These are phyloP conservation scores for Engraulis encrasicolus DNA, from an alignment of 2,113 vertebrate species.

Conservation along the genomic window DNA sequence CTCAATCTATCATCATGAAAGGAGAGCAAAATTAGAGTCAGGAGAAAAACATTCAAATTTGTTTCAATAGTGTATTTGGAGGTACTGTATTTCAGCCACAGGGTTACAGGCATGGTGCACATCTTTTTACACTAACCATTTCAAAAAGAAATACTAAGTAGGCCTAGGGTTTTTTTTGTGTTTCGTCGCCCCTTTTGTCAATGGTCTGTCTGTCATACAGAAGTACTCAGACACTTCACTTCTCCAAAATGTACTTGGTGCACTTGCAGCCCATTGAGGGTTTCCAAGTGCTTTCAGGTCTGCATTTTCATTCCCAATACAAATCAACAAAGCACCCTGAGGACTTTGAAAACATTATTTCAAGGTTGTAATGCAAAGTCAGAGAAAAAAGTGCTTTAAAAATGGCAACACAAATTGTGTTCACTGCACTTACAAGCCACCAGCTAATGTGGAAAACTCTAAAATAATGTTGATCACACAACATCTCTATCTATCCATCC, in stretches of 20 bases:
- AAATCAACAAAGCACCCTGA: too few species aligned
- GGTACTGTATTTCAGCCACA: not conserved
- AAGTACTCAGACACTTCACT: too few species aligned
- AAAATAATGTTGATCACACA: not conserved
- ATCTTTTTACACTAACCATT: not conserved
- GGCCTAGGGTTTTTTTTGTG: too few species aligned
- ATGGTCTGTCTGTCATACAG: too few species aligned
- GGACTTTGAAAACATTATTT: too few species aligned
- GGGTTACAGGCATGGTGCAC: not conserved
- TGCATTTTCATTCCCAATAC: too few species aligned
- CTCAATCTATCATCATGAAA: not conserved
- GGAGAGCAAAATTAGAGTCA: not conserved
- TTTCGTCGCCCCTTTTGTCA: too few species aligned
- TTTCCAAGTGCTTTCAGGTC: too few species aligned
- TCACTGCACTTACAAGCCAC: not conserved
- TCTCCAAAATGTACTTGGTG: too few species aligned
- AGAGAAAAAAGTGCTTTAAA: not conserved
- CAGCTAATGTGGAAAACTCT: not conserved
- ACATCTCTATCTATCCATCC: too few species aligned
- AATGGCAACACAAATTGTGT: not conserved
- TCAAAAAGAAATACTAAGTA: not conserved
- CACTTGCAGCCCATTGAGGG: too few species aligned
- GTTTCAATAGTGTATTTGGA: not conserved
- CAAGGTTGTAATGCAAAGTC: too few species aligned
- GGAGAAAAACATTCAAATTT: not conserved